Base-by-base conservation (phyloP, 2,888 invertebrate species). In the Hipparchia sbordonii region DNA sequence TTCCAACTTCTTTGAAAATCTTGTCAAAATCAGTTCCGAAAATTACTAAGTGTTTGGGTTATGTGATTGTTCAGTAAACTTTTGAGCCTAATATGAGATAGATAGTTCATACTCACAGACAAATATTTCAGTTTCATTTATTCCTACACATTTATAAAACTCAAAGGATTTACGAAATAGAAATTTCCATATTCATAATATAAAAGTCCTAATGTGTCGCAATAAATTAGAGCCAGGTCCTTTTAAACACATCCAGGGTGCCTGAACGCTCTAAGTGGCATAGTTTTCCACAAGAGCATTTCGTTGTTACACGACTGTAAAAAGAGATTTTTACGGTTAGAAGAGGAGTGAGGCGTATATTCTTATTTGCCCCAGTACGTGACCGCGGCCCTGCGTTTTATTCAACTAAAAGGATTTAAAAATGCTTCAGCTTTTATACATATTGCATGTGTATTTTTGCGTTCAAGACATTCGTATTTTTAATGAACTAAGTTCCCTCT, bases 251-350 rank as follows among this genome's bases (percentile, higher is more conserved):
- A 54, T 66, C 62, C 59, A 71, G 46, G 65, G 79, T 71, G 71
- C 82, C 82, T 82, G 84, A 84, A 82, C 81, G 81, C 81, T 77
- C 75, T 81, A 80, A 82, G 81, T 84, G 82, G 83, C 82, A 82
- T 83, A 85, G 85, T 86, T 85, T 79, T 77, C 79, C 82, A 81
- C 84, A 87, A 90, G 86, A 87, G 92, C 88, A 79, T 92, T 92
- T 91, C 89, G 84, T 80, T 92, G 92, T 92, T 85, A 82, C 81
- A 74, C 80, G 83, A 85, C 83, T 87, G 87, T 91, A 88, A 91
- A 90, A 87, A 87, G 87, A 86, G 85, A 85, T 87, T 91, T 92
- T 92, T 92, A 92, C 89, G 89, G 87, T 88, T 86, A 82, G 79
- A 73, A 70, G 78, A 76, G 81, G 77, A 75, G 72, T 78, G 74